Conservation (phyloP, 1,140 invertebrate genomes). For the Portunus trituberculatus region DNA sequence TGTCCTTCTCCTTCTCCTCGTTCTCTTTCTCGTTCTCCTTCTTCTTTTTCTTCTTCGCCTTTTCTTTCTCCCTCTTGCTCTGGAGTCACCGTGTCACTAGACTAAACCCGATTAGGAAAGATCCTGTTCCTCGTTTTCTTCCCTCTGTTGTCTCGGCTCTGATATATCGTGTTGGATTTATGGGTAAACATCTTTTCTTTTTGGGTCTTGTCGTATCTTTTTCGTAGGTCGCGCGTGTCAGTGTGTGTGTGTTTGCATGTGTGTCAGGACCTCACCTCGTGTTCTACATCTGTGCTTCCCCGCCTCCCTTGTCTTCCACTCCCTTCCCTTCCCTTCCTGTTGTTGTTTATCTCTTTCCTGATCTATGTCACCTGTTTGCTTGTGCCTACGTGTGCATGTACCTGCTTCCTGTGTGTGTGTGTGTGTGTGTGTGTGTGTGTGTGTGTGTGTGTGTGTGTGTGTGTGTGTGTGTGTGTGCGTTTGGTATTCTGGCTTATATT, state of each 20-base stretch:
- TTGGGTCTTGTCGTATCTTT: too few relatives aligned
- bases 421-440: not conserved
- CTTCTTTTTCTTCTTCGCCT: too few relatives aligned
- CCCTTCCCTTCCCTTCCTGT: too few relatives aligned
- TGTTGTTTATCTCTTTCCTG: too few relatives aligned
- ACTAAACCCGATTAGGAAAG: not conserved
- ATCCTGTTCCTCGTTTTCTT: constrained; percentile 1
- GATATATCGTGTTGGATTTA: not conserved
- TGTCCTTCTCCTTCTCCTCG: not conserved
- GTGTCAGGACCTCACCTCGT: not conserved
- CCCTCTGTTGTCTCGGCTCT: not conserved
- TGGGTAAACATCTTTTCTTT: too few relatives aligned
- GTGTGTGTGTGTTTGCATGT: not conserved
- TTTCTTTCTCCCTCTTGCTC: not conserved
- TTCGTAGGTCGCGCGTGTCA: not conserved
- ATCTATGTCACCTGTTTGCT: not conserved
- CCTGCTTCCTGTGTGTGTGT: not conserved
- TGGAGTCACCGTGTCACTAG: not conserved
- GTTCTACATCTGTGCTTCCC: too few relatives aligned
- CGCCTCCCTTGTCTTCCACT: too few relatives aligned
- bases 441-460: constrained; percentile 11
- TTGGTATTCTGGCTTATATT: not conserved
- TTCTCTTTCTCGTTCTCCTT: not conserved
- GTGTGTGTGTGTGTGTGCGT: not conserved
- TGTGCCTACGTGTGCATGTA: not conserved